These are phyloP conservation scores for Catocala nupta DNA, from an alignment of 2,888 invertebrate species.

Conservation along the genomic window DNA sequence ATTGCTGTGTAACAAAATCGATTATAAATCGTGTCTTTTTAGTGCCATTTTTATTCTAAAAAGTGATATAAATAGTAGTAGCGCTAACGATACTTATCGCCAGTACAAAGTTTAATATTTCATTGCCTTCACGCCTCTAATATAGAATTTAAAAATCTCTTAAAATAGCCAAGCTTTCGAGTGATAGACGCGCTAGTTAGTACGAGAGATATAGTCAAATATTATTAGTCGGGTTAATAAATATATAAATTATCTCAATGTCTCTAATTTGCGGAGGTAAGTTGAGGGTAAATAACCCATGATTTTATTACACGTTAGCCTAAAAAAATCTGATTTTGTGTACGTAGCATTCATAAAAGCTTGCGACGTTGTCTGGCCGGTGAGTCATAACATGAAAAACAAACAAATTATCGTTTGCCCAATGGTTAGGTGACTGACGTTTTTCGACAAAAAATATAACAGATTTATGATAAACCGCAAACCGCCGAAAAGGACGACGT, in stretches of 20 bases:
- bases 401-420: conserved; percentile 30
- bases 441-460: conserved; percentile 17
- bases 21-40: conserved; percentile 83
- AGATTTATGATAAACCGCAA: conserved; percentile 8
- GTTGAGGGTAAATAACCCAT: conserved; percentile 53
- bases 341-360: conserved; percentile 33
- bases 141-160: conserved; percentile 60
- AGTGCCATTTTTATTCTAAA: conserved; percentile 81
- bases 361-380: conserved; percentile 44
- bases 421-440: conserved; percentile 11
- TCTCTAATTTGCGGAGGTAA: conserved; percentile 85
- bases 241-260: conserved; percentile 65
- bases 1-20: conserved; percentile 60
- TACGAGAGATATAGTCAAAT: conserved; percentile 47
- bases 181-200: conserved; percentile 80
- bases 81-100: conserved; percentile 76
- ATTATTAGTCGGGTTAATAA: conserved; percentile 58
- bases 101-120: conserved; percentile 84
- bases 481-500: not conserved
- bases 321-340: conserved; percentile 42
- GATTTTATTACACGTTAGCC: conserved; percentile 47
- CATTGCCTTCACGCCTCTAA: conserved; percentile 82
- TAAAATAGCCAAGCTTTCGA: conserved; percentile 67
- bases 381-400: conserved; percentile 47
- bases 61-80: conserved; percentile 69